phyloP scores from a whole-genome alignment of 35 echinoderm and acorn worm species.

The Ophiothrix spiculata region DNA sequence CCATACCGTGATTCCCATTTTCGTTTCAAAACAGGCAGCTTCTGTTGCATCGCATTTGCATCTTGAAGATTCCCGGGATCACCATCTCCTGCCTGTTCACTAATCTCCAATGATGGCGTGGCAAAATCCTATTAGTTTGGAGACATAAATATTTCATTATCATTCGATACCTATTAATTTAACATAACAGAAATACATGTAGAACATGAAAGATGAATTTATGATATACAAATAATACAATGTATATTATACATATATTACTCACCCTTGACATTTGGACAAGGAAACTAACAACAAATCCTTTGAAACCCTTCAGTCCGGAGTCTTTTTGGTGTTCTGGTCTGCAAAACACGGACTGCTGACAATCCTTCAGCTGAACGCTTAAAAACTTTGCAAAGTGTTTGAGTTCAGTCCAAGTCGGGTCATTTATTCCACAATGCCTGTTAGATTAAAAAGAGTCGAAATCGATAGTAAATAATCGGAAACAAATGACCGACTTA shows the following conservation, averaged over 20 bases:
- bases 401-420: constrained; percentile 26
- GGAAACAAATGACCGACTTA: too few species aligned
- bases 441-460: too few species aligned
- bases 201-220: too few species aligned
- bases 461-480: too few species aligned
- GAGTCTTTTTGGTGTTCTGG: neutral
- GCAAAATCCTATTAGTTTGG: neutral
- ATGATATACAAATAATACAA: too few species aligned
- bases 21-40: neutral
- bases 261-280: constrained; percentile 40
- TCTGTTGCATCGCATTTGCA: neutral
- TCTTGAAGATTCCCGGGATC: too few species aligned
- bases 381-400: constrained; percentile 16
- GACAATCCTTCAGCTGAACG: constrained; percentile 24
- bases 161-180: too few species aligned
- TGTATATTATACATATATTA: too few species aligned
- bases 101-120: neutral
- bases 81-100: neutral
- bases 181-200: too few species aligned
- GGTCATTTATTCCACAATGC: constrained; percentile 19
- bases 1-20: neutral
- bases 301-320: constrained; percentile 15
- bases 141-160: too few species aligned
- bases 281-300: constrained; percentile 35
- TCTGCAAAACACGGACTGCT: constrained; percentile 15